Percentiles rank a stretch among this genome's conserved stretches.
Conservation (phyloP, 1,140 invertebrate species). For the Meloidogyne floridensis region DNA sequence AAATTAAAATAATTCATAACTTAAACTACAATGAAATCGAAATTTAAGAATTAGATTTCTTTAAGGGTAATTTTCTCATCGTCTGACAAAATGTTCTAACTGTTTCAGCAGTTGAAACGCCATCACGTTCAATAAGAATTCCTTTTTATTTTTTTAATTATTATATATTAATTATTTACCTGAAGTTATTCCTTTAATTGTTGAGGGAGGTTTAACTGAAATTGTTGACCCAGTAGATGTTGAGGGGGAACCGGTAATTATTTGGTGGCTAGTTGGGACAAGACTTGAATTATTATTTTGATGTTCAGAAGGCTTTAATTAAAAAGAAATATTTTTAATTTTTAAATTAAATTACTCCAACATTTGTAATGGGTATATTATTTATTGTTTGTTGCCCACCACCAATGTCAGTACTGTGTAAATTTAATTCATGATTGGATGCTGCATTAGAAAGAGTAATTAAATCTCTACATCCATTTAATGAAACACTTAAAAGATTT, state of each 20-base stretch:
- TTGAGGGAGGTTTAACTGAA: neutral
- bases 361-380: neutral
- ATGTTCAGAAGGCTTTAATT: neutral
- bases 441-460: constrained; percentile 53
- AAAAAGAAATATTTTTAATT: neutral
- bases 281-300: neutral
- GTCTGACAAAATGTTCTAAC: neutral
- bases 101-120: neutral
- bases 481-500: constrained; percentile 46
- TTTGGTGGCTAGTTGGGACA: neutral
- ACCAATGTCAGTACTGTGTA: constrained; percentile 17
- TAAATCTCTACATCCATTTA: constrained; percentile 54
- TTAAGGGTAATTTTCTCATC: constrained; percentile 3
- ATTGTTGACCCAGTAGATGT: neutral
- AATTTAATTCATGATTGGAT: constrained; percentile 46
- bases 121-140: neutral
- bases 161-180: neutral
- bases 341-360: neutral
- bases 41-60: constrained; percentile 16
- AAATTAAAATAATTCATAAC: too few relatives aligned
- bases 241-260: neutral
- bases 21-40: too few relatives aligned
- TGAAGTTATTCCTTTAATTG: neutral
- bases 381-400: neutral
- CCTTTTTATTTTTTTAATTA: neutral